These are phyloP conservation scores for Theretra japonica DNA, from an alignment of 2,888 invertebrate species.

Conservation along the genomic window DNA sequence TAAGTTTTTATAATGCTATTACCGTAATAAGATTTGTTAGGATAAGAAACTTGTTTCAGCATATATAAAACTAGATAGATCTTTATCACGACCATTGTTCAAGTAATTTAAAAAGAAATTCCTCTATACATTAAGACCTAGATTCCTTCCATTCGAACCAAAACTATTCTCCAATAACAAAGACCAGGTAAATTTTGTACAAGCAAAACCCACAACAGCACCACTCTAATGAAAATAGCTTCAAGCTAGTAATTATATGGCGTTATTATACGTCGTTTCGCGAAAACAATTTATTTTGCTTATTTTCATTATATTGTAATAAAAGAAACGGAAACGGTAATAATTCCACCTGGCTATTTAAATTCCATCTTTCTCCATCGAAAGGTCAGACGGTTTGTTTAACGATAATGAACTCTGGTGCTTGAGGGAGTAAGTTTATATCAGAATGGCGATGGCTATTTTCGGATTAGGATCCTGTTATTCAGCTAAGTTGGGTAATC, in stretches of 20 bases:
- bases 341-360: slow-evolving; percentile 39
- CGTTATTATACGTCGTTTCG: slow-evolving; percentile 14
- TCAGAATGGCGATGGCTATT: slow-evolving; percentile 34
- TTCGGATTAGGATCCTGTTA: slow-evolving; percentile 46
- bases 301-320: slow-evolving; percentile 40
- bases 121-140: slow-evolving; percentile 1
- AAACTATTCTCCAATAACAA: background rate
- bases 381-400: slow-evolving; percentile 32
- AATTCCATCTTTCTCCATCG: slow-evolving; percentile 35
- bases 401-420: slow-evolving; percentile 38
- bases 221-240: slow-evolving; percentile 30
- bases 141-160: background rate
- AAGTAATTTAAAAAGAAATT: background rate
- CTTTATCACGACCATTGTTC: background rate
- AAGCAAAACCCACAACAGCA: slow-evolving; percentile 16
- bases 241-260: slow-evolving; percentile 17
- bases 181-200: slow-evolving; percentile 12
- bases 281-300: slow-evolving; percentile 37
- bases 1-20: background rate
- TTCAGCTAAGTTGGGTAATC: slow-evolving; percentile 48
- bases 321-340: slow-evolving; percentile 40
- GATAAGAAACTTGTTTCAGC: background rate
- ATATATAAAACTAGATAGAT: background rate
- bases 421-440: slow-evolving; percentile 35
- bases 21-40: background rate